These are phyloP conservation scores for Monochamus alternatus DNA, from an alignment of 2,888 invertebrate genomes.

Conservation along the genomic window DNA sequence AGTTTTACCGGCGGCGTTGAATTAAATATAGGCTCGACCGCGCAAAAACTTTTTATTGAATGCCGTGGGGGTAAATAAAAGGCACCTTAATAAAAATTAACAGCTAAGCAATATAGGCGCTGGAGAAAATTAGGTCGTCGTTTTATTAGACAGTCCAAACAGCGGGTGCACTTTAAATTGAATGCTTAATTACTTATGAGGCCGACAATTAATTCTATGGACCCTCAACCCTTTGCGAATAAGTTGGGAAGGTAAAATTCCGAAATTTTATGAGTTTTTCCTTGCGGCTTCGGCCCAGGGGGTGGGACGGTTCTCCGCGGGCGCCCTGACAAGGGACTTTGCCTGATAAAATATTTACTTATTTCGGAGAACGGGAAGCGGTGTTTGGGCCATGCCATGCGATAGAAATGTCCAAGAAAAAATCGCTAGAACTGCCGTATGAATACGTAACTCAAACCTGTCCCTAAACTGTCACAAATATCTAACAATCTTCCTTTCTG, in stretches of 20 bases:
- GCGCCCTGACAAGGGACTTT: slow-evolving; percentile 15
- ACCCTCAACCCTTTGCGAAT: slow-evolving; percentile 31
- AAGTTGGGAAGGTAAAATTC: slow-evolving; percentile 37
- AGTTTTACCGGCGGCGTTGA: too few relatives aligned
- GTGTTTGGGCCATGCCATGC: background rate
- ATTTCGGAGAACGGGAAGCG: background rate
- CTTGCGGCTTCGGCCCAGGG: slow-evolving; percentile 9
- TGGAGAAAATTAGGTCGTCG: slow-evolving; percentile 13
- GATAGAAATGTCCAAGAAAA: background rate
- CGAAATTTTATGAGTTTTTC: slow-evolving; percentile 35
- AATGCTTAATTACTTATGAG: slow-evolving; percentile 40
- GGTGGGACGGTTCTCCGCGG: slow-evolving; percentile 18
- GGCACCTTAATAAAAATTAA: background rate
- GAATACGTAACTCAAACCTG: too few relatives aligned
- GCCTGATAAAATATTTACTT: slow-evolving; percentile 31
- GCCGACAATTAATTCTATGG: slow-evolving; percentile 37
- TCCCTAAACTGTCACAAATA: too few relatives aligned
- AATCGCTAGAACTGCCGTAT: background rate
- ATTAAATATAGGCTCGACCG: too few relatives aligned
- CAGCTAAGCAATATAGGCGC: background rate
- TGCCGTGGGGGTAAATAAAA: background rate
- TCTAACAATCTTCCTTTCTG: too few relatives aligned
- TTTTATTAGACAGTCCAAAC: slow-evolving; percentile 25
- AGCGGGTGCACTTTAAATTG: slow-evolving; percentile 32
- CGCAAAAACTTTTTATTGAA: too few relatives aligned